Evolutionary conservation across 2,113 vertebrate species (phyloP).

Genomic region (Plectropomus leopardus): DNA sequence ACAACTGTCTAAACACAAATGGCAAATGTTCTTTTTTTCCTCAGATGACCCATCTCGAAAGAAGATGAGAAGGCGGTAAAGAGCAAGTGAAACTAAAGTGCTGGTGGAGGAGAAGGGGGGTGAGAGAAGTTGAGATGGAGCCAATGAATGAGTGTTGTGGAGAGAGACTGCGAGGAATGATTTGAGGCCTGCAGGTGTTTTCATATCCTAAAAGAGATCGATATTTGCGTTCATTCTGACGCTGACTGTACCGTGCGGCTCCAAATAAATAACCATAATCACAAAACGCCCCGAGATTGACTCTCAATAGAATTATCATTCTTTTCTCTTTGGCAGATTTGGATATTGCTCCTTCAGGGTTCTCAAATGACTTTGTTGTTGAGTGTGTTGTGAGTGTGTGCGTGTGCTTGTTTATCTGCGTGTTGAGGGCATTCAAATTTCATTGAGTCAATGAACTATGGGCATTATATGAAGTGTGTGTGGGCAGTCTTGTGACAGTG

Average conservation of each 20-base stretch:
- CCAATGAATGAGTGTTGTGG: conserved; percentile 50
- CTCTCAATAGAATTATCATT: conserved; percentile 86
- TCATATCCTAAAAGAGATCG: conserved; percentile 84
- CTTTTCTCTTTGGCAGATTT: conserved; percentile 84
- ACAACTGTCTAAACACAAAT: conserved; percentile 26
- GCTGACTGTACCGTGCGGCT: conserved; percentile 75
- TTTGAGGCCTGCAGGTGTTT: conserved; percentile 85
- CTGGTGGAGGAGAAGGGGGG: not conserved
- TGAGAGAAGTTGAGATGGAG: conserved; percentile 27
- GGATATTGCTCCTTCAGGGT: conserved; percentile 85
- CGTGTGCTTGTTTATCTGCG: conserved; percentile 51
- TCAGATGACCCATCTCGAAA: conserved; percentile 18
- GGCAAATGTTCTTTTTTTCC: conserved; percentile 22
- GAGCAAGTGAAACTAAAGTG: conserved; percentile 48
- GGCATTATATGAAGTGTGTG: conserved; percentile 72
- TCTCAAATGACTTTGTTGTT: conserved; percentile 82
- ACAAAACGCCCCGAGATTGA: conserved; percentile 84
- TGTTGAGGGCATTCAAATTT: conserved; percentile 77
- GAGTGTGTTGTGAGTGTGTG: conserved; percentile 61
- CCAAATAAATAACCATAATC: conserved; percentile 88
- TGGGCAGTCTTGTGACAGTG: conserved; percentile 68
- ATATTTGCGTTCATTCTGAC: conserved; percentile 81
- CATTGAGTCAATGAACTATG: conserved; percentile 77
- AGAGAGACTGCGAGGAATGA: conserved; percentile 75
- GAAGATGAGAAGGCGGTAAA: conserved; percentile 36